Conservation (phyloP, 2,888 invertebrate species). For the Mechanitis messenoides region DNA sequence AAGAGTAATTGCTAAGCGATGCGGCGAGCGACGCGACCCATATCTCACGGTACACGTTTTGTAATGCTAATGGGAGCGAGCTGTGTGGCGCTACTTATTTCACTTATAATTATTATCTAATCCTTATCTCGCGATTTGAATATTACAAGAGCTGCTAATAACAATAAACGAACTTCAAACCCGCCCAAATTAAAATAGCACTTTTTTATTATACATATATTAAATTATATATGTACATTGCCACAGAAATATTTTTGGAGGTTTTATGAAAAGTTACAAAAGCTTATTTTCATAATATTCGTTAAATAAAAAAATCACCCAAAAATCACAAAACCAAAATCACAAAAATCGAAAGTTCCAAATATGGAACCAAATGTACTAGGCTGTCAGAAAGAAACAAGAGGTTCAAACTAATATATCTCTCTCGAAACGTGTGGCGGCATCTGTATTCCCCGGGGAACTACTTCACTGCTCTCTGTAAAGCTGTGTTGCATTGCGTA, state of each 20-base stretch:
- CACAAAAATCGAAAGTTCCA: conserved; percentile 52
- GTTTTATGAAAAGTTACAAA: background rate
- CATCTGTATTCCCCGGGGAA: too few relatives aligned
- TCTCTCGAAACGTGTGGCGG: background rate
- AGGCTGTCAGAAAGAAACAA: conserved; percentile 47
- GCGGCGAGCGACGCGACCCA: conserved; percentile 61
- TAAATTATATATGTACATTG: too few relatives aligned
- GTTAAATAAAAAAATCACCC: background rate
- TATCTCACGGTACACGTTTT: conserved; percentile 59
- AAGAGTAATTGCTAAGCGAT: conserved; percentile 56
- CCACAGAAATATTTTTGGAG: too few relatives aligned
- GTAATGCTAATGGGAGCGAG: conserved; percentile 24
- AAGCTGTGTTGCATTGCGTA: too few relatives aligned
- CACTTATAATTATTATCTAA: conserved; percentile 10
- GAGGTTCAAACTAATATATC: conserved; percentile 30
- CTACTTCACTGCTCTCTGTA: too few relatives aligned
- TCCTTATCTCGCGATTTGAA: conserved; percentile 6
- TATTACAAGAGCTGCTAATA: conserved; percentile 7
- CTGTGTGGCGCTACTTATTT: conserved; percentile 22
- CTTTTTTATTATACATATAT: too few relatives aligned
- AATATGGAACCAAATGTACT: conserved; percentile 66
- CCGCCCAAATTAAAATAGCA: background rate
- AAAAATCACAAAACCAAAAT: background rate
- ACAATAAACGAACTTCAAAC: conserved; percentile 1
- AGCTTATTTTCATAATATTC: too few relatives aligned